Evolutionary conservation across 2,113 vertebrate species (phyloP).

Genomic region (Plecotus auritus): DNA sequence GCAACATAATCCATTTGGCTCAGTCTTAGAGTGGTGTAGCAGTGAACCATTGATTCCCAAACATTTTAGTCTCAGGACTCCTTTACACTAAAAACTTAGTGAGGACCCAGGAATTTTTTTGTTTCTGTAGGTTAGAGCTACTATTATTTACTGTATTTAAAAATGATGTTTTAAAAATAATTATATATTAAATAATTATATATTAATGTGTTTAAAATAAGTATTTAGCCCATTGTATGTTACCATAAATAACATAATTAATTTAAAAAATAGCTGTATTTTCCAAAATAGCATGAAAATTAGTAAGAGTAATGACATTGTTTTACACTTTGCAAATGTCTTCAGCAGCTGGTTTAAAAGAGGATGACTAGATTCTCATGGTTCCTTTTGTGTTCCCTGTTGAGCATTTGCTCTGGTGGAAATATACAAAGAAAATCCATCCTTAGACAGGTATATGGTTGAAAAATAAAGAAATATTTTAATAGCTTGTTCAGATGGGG

Average conservation of each 20-base stretch:
- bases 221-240: neutral
- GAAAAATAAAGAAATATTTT: neutral
- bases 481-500: neutral
- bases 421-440: neutral
- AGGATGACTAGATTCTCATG: neutral
- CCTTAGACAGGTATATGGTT: neutral
- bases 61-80: neutral
- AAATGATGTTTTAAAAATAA: neutral
- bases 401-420: neutral
- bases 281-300: neutral
- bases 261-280: neutral
- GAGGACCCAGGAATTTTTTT: neutral
- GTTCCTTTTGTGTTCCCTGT: neutral
- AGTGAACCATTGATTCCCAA: neutral
- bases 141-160: neutral
- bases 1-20: neutral
- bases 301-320: neutral
- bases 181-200: neutral
- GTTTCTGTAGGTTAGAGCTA: neutral
- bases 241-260: neutral
- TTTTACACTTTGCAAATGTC: neutral
- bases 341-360: neutral
- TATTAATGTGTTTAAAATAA: neutral
- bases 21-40: neutral
- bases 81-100: neutral